Percentiles rank a stretch among this genome's conserved stretches.
These are phyloP conservation scores for Junonia oenone DNA, from an alignment of 2,888 invertebrate species.

Conservation along the genomic window DNA sequence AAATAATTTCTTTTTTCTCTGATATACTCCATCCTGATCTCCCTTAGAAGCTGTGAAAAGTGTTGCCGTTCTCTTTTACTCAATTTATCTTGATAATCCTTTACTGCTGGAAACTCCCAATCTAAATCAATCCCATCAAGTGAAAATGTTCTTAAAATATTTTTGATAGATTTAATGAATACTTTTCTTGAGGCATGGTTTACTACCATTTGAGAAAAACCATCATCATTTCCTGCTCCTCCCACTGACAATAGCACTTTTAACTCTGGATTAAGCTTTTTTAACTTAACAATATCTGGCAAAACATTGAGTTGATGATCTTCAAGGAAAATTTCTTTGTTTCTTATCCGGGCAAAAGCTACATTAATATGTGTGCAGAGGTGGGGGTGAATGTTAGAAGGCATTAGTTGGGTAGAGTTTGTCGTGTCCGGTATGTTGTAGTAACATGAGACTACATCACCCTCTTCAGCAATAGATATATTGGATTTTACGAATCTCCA, in stretches of 20 bases:
- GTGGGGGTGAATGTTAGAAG: slow-evolving; percentile 82
- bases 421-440: slow-evolving; percentile 77
- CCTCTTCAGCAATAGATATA: not conserved
- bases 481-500: not conserved
- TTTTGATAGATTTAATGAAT: slow-evolving; percentile 77
- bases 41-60: slow-evolving; percentile 86
- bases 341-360: slow-evolving; percentile 83
- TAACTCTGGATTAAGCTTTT: slow-evolving; percentile 80
- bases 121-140: slow-evolving; percentile 89
- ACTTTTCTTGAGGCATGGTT: slow-evolving; percentile 85
- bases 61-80: slow-evolving; percentile 81
- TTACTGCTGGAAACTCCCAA: slow-evolving; percentile 91
- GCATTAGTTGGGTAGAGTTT: slow-evolving; percentile 54
- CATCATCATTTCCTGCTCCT: slow-evolving; percentile 78
- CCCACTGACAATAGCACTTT: slow-evolving; percentile 90
- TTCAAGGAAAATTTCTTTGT: slow-evolving; percentile 80
- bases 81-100: slow-evolving; percentile 29
- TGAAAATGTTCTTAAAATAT: slow-evolving; percentile 69
- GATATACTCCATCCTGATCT: slow-evolving; percentile 84
- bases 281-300: slow-evolving; percentile 71
- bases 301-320: slow-evolving; percentile 55
- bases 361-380: slow-evolving; percentile 92
- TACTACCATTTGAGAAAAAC: slow-evolving; percentile 86
- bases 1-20: slow-evolving; percentile 80
- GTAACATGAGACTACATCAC: slow-evolving; percentile 82